A percentile compares a stretch with the other conserved stretches of the same genome.
Evolutionary conservation across 37 sponge, comb jelly and placozoan genomes (phyloP).

Genomic region (Halichondria panicea): DNA sequence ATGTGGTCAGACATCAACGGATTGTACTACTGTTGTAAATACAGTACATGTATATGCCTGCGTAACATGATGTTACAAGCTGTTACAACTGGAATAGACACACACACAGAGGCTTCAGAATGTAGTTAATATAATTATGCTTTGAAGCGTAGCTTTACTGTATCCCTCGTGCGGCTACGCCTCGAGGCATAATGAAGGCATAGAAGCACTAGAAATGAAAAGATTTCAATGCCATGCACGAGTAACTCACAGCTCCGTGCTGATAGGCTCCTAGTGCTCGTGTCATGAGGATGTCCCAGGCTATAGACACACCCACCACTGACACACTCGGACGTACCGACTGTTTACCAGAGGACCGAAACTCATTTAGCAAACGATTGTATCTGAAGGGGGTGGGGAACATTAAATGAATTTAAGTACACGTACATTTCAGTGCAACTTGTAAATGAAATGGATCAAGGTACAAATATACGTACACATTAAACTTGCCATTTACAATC

Average conservation of each 20-base stretch:
- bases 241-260: conserved; percentile 8
- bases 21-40: no score
- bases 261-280: background rate
- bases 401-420: conserved; percentile 1
- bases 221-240: background rate
- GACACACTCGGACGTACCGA: conserved; percentile 5
- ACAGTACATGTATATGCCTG: no score
- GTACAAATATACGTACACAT: background rate
- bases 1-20: no score
- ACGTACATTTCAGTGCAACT: background rate
- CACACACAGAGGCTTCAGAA: no score
- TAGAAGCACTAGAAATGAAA: no score
- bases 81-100: no score
- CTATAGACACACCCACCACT: conserved; percentile 42
- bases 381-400: conserved; percentile 4
- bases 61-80: no score
- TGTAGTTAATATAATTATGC: no score
- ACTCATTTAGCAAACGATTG: conserved; percentile 3
- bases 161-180: no score
- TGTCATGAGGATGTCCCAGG: conserved; percentile 22
- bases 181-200: no score
- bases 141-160: no score
- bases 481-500: background rate
- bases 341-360: conserved; percentile 1
- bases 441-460: background rate